Evolutionary conservation across 2,888 invertebrate species (phyloP), one percentile per base, ranked within the genome.

Genomic region (Leptura quadrifasciata): DNA sequence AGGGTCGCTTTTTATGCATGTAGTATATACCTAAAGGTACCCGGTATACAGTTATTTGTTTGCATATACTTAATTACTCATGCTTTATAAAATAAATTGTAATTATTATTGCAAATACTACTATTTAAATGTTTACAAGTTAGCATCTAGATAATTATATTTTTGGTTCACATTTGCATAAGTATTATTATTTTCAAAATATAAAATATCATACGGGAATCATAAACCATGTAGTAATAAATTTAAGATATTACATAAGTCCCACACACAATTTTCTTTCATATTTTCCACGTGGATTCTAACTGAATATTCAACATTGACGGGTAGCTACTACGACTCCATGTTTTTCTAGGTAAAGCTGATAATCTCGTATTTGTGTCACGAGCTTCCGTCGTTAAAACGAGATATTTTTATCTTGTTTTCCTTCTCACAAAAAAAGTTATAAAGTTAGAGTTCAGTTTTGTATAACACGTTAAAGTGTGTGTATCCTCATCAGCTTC

Each of bases 361-460:
- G 47, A 35, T 35, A 24, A 27, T 61, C 18, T 24, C 52, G 27
- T 21, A 65, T 65, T 24, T 54, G 21, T 17, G 52, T 52, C 65
- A 65, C 65, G 52, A 17, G 24, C 65, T 21, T 6, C 24, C 21
- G 52, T 57, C 52, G 47, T 64, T 64, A 64, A 64, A 64, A 64
- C 63, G 35, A 47, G 63, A 39, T 65, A 47, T 52, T 65, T 64
- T 65, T 35, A 52, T 65, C 65, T 65, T 65, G 65, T 65, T 65
- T 65, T 52, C 20, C 24, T 52, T 21, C 65, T 8, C 47, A 47
- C 47, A 20, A 9, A 20, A 64, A 18, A 24, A 65, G 65, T 65
- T 65, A 65, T 24, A 24, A 65, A 65, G 65, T 65, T 65, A n/a
- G 24, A 52, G 65, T 54, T 65, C 52, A 65, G 21, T 64, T 65